Evolutionary conservation across 1,140 invertebrate species (phyloP), one percentile per base, ranked within the genome.

Genomic region (Daktulosphaira vitifoliae): DNA sequence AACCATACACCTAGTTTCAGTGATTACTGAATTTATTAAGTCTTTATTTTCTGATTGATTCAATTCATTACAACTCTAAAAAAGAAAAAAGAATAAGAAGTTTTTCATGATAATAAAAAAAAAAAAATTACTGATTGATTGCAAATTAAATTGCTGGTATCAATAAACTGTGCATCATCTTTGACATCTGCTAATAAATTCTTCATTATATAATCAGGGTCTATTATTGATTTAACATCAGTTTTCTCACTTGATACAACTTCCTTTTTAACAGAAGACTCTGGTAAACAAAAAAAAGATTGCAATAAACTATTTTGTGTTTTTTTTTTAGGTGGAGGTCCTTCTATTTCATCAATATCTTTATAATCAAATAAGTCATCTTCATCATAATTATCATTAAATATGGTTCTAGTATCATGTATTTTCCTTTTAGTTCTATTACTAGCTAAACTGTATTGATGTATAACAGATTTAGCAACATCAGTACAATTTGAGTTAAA

Each of bases 281-380:
- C 5, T 33, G 5, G 29, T 6, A 11, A 6, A 33, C 29, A 5
- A 33, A 59, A 46, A 15, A 62, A 1, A 15, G 25, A 48, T 15
- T 26, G 7, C 9, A 3, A 7, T 22, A 15, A 2, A 18, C 20
- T 18, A 13, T 29, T 48, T 22, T 33, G 44, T 22, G 18, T 2
- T 15, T 62, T 62, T 22, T 48, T 62, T 56, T 42, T 42, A 25
- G 53, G n/a, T 33, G 29, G 23, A 29, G 38, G 53, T n/a, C 26
- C 25, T 20, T 62, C 56, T 46, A 62, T 46, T 62, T 62, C 42
- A 9, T 62, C 56, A 1, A 62, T 62, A 37, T 62, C 42, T 16
- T 13, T 33, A 33, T 62, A 62, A 9, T 62, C n/a, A 3, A 62
- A 62, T 2, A 25, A 42, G 11, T 33, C 29, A 33, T 20, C 18